phyloP scores from a whole-genome alignment of 2,888 invertebrate species.

The Pelosia muscerda region DNA sequence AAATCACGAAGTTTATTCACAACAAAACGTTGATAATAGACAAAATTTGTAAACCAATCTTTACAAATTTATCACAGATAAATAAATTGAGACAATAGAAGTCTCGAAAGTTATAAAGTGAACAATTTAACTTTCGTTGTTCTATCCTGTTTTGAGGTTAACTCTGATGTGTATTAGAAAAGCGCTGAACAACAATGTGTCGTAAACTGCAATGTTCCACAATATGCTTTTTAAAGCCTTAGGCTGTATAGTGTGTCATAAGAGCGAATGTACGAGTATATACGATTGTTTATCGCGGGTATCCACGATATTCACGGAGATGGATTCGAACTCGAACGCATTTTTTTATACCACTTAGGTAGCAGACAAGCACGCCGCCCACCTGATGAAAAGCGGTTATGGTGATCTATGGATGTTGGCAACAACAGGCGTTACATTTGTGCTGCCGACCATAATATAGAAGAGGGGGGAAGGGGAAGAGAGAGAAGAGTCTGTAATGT shows the following conservation, averaged over 20 bases:
- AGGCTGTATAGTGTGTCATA: not conserved
- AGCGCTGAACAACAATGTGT: slow-evolving; percentile 39
- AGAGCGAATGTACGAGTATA: not conserved
- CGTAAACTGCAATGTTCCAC: slow-evolving; percentile 32
- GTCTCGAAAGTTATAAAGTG: slow-evolving; percentile 19
- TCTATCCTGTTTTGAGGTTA: not conserved
- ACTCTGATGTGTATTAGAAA: slow-evolving; percentile 12
- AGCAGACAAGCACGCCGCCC: no score
- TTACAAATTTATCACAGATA: slow-evolving; percentile 4
- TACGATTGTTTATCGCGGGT: not conserved
- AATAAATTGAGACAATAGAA: not conserved
- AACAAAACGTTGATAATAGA: not conserved
- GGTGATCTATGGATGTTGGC: no score
- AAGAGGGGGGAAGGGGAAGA: no score
- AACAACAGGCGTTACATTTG: no score
- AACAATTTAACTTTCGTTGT: slow-evolving; percentile 10
- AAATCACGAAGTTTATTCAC: not conserved
- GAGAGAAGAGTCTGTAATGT: no score
- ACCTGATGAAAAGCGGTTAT: no score
- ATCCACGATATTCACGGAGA: no score
- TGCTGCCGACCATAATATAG: no score
- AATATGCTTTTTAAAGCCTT: not conserved
- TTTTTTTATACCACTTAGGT: no score
- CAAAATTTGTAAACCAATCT: not conserved
- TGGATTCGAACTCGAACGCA: no score